A percentile compares a stretch with the other conserved stretches of the same genome.
Conservation (phyloP, 2,888 invertebrate genomes). For the Polymixis lichenea region DNA sequence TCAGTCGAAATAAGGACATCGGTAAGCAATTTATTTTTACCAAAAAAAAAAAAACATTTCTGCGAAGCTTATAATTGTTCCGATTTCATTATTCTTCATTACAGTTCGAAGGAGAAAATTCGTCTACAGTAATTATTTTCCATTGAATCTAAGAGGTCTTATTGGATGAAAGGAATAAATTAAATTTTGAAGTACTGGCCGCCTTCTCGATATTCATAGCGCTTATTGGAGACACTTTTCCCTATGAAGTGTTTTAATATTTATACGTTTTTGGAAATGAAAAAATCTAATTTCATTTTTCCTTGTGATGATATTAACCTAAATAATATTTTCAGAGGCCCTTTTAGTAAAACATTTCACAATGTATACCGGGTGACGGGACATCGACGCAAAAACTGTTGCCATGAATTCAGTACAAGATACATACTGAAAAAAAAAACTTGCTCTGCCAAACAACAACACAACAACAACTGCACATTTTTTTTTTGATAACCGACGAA, state of each 20-base stretch:
- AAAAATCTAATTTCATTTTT: conserved; percentile 59
- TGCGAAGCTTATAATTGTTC: conserved; percentile 49
- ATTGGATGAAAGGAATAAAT: conserved; percentile 75
- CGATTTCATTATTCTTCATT: conserved; percentile 63
- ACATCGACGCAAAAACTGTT: no score
- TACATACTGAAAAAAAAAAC: no score
- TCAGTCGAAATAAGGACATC: conserved; percentile 56
- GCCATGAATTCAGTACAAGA: no score
- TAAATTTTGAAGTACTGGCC: conserved; percentile 73
- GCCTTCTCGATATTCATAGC: conserved; percentile 72
- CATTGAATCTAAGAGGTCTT: conserved; percentile 69
- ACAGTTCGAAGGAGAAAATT: conserved; percentile 47
- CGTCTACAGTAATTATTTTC: conserved; percentile 66
- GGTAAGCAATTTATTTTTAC: conserved; percentile 56
- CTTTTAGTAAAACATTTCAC: conserved; percentile 4
- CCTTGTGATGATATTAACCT: background rate
- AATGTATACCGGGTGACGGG: background rate
- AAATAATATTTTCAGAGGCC: conserved; percentile 17
- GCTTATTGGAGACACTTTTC: conserved; percentile 71
- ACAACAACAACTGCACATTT: no score
- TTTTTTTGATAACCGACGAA: no score
- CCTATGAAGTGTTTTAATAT: conserved; percentile 71
- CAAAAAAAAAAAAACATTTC: conserved; percentile 46
- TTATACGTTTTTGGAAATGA: conserved; percentile 57
- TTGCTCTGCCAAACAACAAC: no score